These are phyloP conservation scores for Eledona agricola DNA, from an alignment of 2,888 invertebrate genomes.

Conservation along the genomic window DNA sequence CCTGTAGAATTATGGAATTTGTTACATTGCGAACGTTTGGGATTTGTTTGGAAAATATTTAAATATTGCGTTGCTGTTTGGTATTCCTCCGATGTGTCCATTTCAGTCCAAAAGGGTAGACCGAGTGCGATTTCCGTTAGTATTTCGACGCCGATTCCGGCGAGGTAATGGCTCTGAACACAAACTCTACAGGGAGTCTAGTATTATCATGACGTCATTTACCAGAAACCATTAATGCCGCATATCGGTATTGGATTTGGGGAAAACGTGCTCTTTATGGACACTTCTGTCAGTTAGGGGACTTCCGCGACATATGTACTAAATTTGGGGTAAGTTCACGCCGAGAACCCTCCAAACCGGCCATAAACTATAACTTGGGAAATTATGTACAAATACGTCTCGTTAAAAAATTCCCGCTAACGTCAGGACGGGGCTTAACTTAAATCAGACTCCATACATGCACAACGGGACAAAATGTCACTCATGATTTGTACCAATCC, in stretches of 20 bases:
- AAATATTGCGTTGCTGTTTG: slow-evolving; percentile 5
- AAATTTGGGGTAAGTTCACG: slow-evolving; percentile 38
- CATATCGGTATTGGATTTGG: slow-evolving; percentile 48
- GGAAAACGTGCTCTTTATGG: slow-evolving; percentile 46
- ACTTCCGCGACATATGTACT: slow-evolving; percentile 42
- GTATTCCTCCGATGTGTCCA: slow-evolving; percentile 12
- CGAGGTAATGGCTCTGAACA: slow-evolving; percentile 27
- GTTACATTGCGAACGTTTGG: slow-evolving; percentile 16
- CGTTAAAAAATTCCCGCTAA: slow-evolving; percentile 30
- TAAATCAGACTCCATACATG: no score
- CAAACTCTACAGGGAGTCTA: slow-evolving; percentile 27
- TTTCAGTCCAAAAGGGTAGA: slow-evolving; percentile 19
- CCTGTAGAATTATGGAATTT: slow-evolving; percentile 35
- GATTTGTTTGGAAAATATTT: slow-evolving; percentile 28
- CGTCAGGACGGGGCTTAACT: no score
- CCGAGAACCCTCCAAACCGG: slow-evolving; percentile 29
- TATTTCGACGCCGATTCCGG: slow-evolving; percentile 27
- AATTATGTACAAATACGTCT: slow-evolving; percentile 33
- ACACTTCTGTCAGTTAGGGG: slow-evolving; percentile 41
- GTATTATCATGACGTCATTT: slow-evolving; percentile 39
- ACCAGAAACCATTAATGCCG: slow-evolving; percentile 43
- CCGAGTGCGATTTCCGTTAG: slow-evolving; percentile 26
- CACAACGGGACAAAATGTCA: no score
- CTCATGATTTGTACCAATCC: no score
- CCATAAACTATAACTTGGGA: slow-evolving; percentile 37